Conservation (phyloP, 2,888 invertebrate genomes). For the Tanypteryx hageni region DNA sequence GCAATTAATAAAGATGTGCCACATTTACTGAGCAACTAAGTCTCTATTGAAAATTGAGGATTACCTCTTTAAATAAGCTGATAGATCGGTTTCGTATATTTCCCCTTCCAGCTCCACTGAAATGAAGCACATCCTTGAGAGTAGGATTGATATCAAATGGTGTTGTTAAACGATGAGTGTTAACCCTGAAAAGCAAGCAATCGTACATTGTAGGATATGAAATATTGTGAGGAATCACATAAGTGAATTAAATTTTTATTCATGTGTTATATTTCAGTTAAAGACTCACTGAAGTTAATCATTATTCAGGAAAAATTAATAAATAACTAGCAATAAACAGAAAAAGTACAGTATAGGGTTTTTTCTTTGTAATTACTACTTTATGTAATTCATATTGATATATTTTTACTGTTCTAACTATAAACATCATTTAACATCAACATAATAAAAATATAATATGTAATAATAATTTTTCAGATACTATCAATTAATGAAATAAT, state of each 20-base stretch:
- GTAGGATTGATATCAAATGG: slow-evolving; percentile 94
- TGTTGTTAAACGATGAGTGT: slow-evolving; percentile 84
- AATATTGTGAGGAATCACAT: too few species aligned
- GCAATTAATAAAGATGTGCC: slow-evolving; percentile 22
- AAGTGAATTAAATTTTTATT: neutral
- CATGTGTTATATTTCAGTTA: neutral
- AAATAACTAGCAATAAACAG: neutral
- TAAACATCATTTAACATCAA: too few species aligned
- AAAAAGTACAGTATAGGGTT: too few species aligned
- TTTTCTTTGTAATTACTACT: too few species aligned
- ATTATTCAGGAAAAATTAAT: neutral
- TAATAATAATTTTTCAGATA: too few species aligned
- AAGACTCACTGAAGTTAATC: neutral
- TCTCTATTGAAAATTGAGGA: too few species aligned
- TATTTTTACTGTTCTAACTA: too few species aligned
- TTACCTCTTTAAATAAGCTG: slow-evolving; percentile 81
- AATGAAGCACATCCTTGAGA: slow-evolving; percentile 82
- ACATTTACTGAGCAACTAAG: too few species aligned
- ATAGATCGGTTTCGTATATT: slow-evolving; percentile 79
- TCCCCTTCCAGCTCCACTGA: slow-evolving; percentile 75
- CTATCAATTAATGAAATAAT: too few species aligned
- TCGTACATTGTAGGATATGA: too few species aligned
- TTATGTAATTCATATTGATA: too few species aligned
- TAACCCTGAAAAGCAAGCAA: slow-evolving; percentile 74
- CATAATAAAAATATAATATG: too few species aligned